These are phyloP conservation scores for Eupsittula cactorum DNA, from an alignment of 2,113 vertebrate genomes.

Conservation along the genomic window DNA sequence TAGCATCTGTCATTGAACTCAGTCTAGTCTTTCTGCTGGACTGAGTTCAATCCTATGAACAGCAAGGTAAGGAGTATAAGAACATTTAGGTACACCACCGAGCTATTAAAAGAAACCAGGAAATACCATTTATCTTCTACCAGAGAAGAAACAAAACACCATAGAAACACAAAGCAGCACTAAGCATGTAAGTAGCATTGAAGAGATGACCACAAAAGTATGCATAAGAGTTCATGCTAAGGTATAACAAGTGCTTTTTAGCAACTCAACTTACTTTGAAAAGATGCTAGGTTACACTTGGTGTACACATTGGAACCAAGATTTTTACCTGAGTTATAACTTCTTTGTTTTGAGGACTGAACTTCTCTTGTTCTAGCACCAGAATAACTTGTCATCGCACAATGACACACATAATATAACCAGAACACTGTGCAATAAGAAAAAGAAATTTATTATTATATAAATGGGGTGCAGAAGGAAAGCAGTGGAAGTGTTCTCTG, in stretches of 20 bases:
- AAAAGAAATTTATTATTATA: background rate
- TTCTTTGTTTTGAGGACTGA: too few species aligned
- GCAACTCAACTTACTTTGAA: background rate
- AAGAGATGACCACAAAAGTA: background rate
- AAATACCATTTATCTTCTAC: background rate
- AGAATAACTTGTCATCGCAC: background rate
- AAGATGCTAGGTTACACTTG: background rate
- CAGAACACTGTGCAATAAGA: background rate
- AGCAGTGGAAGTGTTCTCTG: background rate
- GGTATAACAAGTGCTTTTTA: background rate
- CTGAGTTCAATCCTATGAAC: background rate
- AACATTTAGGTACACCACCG: fast-evolving
- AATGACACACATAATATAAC: background rate
- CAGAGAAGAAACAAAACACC: background rate
- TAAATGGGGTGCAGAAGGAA: background rate
- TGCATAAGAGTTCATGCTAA: background rate
- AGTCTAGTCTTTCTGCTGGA: background rate
- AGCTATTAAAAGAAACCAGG: background rate
- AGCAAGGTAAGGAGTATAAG: background rate
- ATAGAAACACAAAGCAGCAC: background rate
- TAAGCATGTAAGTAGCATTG: fast-evolving
- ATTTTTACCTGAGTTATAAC: background rate
- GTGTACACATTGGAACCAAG: background rate
- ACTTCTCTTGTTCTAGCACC: background rate
- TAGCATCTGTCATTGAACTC: background rate